phyloP scores from a whole-genome alignment of 2,113 vertebrate species.

The Rhabdornis inornatus region DNA sequence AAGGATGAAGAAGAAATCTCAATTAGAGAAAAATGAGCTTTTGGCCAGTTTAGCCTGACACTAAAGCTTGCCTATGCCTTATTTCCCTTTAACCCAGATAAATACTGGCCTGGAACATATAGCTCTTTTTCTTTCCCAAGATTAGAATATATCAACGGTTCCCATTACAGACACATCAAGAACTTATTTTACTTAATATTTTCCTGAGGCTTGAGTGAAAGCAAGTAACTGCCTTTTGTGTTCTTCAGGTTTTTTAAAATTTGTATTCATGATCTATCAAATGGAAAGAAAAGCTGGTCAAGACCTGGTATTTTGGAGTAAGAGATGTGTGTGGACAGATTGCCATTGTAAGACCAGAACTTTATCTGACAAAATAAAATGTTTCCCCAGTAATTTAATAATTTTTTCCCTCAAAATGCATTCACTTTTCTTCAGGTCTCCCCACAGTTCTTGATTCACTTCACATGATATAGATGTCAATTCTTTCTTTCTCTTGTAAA shows the following conservation, averaged over 20 bases:
- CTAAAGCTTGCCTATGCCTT: not conserved
- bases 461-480: rapidly evolving
- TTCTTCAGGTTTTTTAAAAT: not conserved
- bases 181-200: not conserved
- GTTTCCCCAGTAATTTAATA: not conserved
- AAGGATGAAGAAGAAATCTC: not conserved
- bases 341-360: not conserved
- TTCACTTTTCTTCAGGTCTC: not conserved
- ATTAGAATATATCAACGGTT: not conserved
- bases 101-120: rapidly evolving
- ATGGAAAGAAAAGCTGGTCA: not conserved
- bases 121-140: not conserved
- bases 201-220: not conserved
- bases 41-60: not conserved
- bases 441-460: not conserved
- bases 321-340: not conserved
- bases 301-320: not conserved
- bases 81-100: not conserved
- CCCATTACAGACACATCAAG: not conserved
- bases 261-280: not conserved
- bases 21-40: not conserved
- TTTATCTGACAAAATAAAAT: not conserved
- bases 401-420: not conserved
- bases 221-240: not conserved
- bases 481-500: not conserved